These are phyloP conservation scores for Hanleya hanleyi DNA, from an alignment of 2,888 invertebrate species.

Conservation along the genomic window DNA sequence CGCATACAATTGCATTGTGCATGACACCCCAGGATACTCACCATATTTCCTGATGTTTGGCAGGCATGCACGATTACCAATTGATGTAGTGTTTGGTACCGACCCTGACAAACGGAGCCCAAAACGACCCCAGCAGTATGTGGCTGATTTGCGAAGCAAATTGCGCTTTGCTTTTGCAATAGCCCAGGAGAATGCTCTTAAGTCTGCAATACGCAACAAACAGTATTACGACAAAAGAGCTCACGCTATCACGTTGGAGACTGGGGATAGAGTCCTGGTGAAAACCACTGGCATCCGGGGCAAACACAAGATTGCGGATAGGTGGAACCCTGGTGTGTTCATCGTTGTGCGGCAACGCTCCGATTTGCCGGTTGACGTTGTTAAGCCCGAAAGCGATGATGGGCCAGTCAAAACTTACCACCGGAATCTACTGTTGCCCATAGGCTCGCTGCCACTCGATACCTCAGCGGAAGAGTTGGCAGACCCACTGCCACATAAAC, in stretches of 20 bases:
- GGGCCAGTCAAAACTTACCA: too few species aligned
- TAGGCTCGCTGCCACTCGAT: too few species aligned
- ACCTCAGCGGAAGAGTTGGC: too few species aligned
- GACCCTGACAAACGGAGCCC: neutral
- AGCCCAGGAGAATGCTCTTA: neutral
- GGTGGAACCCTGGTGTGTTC: too few species aligned
- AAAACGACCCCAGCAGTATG: neutral
- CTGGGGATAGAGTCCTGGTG: conserved; percentile 15
- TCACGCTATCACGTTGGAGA: conserved; percentile 6
- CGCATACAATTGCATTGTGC: too few species aligned
- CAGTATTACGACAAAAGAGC: conserved; percentile 13
- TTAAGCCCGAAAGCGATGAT: too few species aligned
- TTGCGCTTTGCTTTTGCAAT: conserved; percentile 10
- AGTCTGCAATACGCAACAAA: too few species aligned
- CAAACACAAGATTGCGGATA: neutral
- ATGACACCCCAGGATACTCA: too few species aligned
- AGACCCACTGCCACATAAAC: too few species aligned
- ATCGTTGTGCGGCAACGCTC: too few species aligned
- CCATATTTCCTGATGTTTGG: conserved; percentile 38
- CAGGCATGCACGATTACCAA: conserved; percentile 29
- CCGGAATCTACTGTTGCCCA: too few species aligned
- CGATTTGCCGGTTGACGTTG: too few species aligned
- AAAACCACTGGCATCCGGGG: neutral
- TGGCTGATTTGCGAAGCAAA: neutral
- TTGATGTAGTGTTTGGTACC: conserved; percentile 27